These are phyloP conservation scores for Carduelis carduelis DNA, from an alignment of 2,797 vertebrate species.

Conservation along the genomic window DNA sequence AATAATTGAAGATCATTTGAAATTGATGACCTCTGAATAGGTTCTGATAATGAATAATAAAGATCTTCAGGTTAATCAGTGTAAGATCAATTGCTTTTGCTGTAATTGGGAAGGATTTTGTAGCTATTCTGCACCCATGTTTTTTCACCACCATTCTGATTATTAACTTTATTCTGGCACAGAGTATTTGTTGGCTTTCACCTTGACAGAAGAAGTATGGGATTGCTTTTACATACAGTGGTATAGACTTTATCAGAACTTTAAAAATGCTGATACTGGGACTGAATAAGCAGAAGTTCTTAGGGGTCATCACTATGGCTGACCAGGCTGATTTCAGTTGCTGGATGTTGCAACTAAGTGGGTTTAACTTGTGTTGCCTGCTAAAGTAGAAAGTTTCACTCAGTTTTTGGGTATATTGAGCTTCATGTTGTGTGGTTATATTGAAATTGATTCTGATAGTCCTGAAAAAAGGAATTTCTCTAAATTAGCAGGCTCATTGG, in stretches of 20 bases:
- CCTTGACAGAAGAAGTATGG: background rate
- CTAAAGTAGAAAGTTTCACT: background rate
- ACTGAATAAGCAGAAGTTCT: background rate
- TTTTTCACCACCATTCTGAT: background rate
- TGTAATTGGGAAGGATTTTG: background rate
- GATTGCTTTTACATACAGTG: background rate
- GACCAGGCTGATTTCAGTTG: background rate
- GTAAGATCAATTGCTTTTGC: background rate
- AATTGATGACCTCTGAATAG: background rate
- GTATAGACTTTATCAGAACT: background rate
- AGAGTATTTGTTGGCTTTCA: background rate
- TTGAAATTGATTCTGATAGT: background rate
- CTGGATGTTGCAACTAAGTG: background rate
- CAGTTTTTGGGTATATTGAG: background rate
- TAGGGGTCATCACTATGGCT: background rate
- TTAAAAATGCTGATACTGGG: background rate
- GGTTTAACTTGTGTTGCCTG: background rate
- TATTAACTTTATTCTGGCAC: background rate
- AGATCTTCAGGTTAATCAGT: background rate
- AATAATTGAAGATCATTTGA: background rate
- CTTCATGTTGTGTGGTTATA: background rate
- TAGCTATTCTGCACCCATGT: background rate
- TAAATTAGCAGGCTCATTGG: background rate
- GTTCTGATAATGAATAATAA: background rate
- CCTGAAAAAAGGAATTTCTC: background rate